These are phyloP conservation scores for Mesorhabditis spiculigera DNA, from an alignment of 2,888 invertebrate genomes.

Conservation along the genomic window DNA sequence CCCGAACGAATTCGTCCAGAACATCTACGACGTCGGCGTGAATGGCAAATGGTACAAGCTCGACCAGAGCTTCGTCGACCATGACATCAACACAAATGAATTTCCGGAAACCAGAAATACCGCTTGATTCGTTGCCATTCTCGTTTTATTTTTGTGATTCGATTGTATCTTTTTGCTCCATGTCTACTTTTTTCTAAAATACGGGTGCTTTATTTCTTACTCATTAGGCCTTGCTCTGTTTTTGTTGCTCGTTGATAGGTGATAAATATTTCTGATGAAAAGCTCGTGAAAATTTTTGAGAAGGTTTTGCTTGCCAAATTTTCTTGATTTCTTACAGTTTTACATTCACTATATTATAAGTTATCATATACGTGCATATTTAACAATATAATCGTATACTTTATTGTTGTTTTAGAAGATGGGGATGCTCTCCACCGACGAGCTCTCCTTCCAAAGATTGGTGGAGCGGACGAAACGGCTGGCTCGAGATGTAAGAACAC, in stretches of 20 bases:
- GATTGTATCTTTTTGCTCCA: neutral
- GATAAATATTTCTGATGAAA: neutral
- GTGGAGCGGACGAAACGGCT: neutral
- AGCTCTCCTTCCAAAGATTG: neutral
- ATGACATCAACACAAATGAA: slow-evolving; percentile 36
- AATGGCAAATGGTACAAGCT: slow-evolving; percentile 41
- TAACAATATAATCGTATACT: too few relatives aligned
- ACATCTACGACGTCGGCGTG: slow-evolving; percentile 47
- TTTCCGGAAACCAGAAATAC: slow-evolving; percentile 9
- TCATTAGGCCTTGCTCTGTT: neutral
- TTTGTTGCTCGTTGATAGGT: slow-evolving; percentile 1
- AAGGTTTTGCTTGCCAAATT: too few relatives aligned
- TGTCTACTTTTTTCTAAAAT: neutral
- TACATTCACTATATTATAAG: too few relatives aligned
- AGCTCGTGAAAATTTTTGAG: neutral
- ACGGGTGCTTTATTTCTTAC: neutral
- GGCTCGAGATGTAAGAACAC: neutral
- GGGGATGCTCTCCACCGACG: neutral
- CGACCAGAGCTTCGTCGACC: slow-evolving; percentile 37
- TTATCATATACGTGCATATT: too few relatives aligned
- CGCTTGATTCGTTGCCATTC: neutral
- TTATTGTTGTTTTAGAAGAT: neutral
- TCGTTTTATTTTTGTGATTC: neutral
- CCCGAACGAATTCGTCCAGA: slow-evolving; percentile 39
- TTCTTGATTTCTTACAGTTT: too few relatives aligned